Base-by-base conservation (phyloP, 2,113 vertebrate genomes). In the Falcunculus frontatus region DNA sequence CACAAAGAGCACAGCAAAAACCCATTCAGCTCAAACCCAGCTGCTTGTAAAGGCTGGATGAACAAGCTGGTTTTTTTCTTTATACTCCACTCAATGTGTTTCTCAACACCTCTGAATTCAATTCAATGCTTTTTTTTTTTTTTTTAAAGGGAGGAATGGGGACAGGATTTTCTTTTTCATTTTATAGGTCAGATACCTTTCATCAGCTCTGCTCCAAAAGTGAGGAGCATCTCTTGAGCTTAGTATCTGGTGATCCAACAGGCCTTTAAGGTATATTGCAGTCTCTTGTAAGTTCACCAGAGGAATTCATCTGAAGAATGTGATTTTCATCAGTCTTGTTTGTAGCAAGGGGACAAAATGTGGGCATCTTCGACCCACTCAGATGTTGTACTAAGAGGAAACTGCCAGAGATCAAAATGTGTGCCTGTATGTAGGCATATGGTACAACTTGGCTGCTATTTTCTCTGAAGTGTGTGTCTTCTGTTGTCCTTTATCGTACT, bases 21-120 rank as follows among this genome's bases (percentile, higher is more conserved):
- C 69, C 68, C 77, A 89, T 94, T 95, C 78, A 93, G 56, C 81
- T 97, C 87, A 95, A 97, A 73, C 84, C 60, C 82, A 95, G 95
- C 94, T 97, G 92, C 96, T 97, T 96, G 94, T 92, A 96, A 97
- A 97, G 92, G 64, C 53, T 96, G 97, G 92, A 97, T 98, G 94
- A 98, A 97, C 94, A 78, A 90, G 25, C 50, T 87, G 42, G 13
- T 94, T 97, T 97, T 39, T 96, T 73, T 18, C 80, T 83, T 87
- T 20, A 8, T 76, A 46, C 73, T 87, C 87, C 41, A 57, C 77
- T 97, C 89, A 50, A 80, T 88, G 85, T 95, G 87, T 97, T 97
- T 97, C 96, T 98, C 95, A 98, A 96, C 96, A 97, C 94, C 92
- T 97, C 67, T 96, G 89, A 96, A 96, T 97, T 97, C 87, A 56